These are phyloP conservation scores for Silurus asotus DNA, from an alignment of 2,113 vertebrate genomes.

Conservation along the genomic window DNA sequence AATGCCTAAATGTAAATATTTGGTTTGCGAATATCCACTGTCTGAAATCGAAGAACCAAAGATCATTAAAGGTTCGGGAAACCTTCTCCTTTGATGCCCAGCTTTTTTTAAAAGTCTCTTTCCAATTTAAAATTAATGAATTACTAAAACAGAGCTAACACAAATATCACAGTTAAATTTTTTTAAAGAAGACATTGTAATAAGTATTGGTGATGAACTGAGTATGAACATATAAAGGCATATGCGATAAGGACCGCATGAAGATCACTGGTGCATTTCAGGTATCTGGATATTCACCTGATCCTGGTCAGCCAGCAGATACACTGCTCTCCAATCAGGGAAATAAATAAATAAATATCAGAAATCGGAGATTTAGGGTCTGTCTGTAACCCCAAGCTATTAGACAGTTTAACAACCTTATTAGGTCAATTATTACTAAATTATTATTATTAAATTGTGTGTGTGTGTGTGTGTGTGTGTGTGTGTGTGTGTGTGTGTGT, in stretches of 20 bases:
- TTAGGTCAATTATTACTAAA: no score
- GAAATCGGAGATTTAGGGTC: no score
- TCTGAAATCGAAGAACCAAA: not conserved
- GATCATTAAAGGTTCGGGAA: not conserved
- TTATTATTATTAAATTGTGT: no score
- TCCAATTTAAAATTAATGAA: not conserved
- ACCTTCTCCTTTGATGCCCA: not conserved
- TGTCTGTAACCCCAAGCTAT: no score
- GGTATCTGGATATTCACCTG: not conserved
- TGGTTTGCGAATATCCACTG: not conserved
- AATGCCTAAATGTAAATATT: no score
- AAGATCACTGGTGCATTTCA: not conserved
- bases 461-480: no score
- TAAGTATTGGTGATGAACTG: not conserved
- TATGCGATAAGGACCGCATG: not conserved
- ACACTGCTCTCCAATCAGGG: no score
- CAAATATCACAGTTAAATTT: no score
- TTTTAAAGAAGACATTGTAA: not conserved
- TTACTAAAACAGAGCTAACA: not conserved
- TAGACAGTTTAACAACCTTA: no score
- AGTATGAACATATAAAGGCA: not conserved
- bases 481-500: no score
- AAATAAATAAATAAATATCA: no score
- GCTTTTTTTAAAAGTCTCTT: not conserved
- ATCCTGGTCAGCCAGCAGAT: no score